A percentile compares a stretch with the other conserved stretches of the same genome.
Evolutionary conservation across 2,797 vertebrate genomes (phyloP).

Genomic region (Lophotriccus pileatus): DNA sequence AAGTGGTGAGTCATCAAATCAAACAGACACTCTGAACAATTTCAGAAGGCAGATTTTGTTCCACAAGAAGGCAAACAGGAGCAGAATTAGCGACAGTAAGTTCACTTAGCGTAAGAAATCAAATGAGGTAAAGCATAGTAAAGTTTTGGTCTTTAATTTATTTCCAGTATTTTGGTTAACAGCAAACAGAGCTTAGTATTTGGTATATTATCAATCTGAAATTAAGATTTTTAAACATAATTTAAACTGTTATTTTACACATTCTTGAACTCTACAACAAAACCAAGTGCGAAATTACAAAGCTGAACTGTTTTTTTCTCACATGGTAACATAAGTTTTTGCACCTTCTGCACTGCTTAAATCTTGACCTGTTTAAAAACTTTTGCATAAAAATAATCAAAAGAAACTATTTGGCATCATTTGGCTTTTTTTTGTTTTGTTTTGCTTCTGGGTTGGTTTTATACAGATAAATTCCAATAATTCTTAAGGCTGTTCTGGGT

Average conservation of each 20-base stretch:
- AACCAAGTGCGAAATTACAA: background rate
- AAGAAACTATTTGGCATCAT: background rate
- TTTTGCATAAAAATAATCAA: background rate
- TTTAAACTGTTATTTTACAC: background rate
- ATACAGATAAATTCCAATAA: background rate
- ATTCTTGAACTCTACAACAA: background rate
- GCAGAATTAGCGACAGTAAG: background rate
- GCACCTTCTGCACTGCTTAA: background rate
- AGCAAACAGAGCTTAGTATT: background rate
- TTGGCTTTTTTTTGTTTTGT: background rate
- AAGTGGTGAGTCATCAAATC: slow-evolving; percentile 33
- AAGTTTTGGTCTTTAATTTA: background rate
- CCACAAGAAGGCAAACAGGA: background rate
- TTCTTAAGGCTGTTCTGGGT: background rate
- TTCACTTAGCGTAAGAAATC: background rate
- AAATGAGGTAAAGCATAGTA: background rate
- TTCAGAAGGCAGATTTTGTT: slow-evolving; percentile 2
- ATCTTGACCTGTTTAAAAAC: background rate
- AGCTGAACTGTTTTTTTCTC: background rate
- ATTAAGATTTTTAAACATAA: background rate
- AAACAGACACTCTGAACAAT: background rate
- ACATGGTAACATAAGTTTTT: background rate
- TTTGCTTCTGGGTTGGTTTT: background rate
- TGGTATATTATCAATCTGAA: background rate
- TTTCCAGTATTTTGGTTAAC: background rate